Evolutionary conservation across 2,888 invertebrate genomes (phyloP), one percentile per base, ranked within the genome.

Genomic region (Camptogramma bilineatum): DNA sequence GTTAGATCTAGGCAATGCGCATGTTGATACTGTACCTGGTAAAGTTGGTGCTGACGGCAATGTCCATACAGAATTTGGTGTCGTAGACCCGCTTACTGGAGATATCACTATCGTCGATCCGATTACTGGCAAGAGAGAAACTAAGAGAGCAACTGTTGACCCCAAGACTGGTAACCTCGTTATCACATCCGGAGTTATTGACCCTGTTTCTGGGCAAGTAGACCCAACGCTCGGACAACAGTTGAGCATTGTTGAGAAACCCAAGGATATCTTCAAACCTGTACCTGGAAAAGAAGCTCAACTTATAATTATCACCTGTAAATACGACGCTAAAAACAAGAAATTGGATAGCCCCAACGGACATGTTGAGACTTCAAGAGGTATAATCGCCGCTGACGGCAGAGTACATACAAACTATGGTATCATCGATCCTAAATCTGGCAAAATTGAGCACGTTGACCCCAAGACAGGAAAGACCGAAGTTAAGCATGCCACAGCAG

Each of bases 101-200:
- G 93, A 94, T 10, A 88, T 94, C 34, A 87, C 94, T 54, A 85
- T 94, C 0, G 87, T 92, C 13, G 94, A 95, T 68, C 93, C 94
- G 28, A 83, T 90, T 46, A 94, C 95, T 0, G 95, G 95, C 21
- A 94, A 94, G 77, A 94, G 91, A 52, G 94, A 94, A 68, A 78
- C 93, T 4, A 93, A 94, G 74, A 94, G 94, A 79, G 95, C 95
- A n/a, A 86, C 93, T 67, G 89, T 94, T 58, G 95, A 95, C 81
- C 92, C 94, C 0, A 94, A 94, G 78, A 94, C 94, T 0, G 95
- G 95, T 50, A 93, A 94, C 76, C 73, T 95, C 34, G 87, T 94
- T 58, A 79, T 93, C 13, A 87, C 87, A 16, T 91, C 95, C 60
- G 91, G 91, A 1, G 94, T 92, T n/a, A 81, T 88, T 4, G 94